Base-by-base conservation (phyloP, 1,140 invertebrate genomes). In the Zaprionus ghesquierei region DNA sequence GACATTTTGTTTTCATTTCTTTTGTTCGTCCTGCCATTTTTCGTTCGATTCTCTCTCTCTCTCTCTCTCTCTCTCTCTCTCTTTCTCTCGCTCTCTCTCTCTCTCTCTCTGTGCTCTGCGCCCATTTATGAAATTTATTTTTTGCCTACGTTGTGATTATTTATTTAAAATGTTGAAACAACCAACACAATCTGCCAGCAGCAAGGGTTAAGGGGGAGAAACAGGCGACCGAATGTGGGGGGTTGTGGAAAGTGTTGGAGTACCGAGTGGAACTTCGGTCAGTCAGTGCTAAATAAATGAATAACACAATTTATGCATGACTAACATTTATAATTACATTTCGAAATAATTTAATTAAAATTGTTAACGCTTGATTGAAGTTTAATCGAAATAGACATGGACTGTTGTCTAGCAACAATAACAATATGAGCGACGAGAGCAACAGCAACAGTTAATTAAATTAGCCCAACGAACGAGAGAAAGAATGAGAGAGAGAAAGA, bases 341-440 rank as follows among this genome's bases (percentile, higher is more conserved):
- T 89, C 72, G 79, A 89, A 89, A 89, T 89, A 89, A 89, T 89
- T 89, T 85, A 89, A 89, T 89, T 89, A 89, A 89, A 89, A 89
- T 89, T 89, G 85, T 89, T 89, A 85, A 89, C 79, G 84, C 84
- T 84, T 89, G 84, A 89, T 89, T 89, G 84, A 89, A 84, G 84
- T 79, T 87, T 79, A 79, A 87, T 87, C 84, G 84, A 60, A 82
- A 69, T 68, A 74, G 72, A 77, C 69, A 77, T 33, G 35, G 35
- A 41, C 33, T 18, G 25, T 3, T 25, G 25, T 2, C n/a, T n/a
- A n/a, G n/a, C n/a, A 31, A 23, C 62, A 27, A 62, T 25, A 44
- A 54, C 56, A 56, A 54, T 29, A 35, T 18, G 58, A 70, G 15
- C 59, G 50, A 44, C 27, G 49, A 29, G 29, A 60, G 10, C 56